Base-by-base conservation (phyloP, 2,888 invertebrate genomes). In the Noctua comes region DNA sequence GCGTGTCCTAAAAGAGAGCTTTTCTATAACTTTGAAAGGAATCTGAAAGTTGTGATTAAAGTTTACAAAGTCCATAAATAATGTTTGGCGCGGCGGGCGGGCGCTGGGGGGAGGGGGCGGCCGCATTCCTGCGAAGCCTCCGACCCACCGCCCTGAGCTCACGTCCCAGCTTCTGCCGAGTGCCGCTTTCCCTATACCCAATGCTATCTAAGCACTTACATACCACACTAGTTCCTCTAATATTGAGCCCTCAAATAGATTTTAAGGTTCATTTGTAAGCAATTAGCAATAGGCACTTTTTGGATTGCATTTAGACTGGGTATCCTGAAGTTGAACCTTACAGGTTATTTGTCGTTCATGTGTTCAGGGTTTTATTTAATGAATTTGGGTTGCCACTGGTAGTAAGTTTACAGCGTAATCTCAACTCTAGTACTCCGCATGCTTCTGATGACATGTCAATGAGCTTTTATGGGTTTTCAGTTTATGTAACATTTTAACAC, bases 61-160 rank as follows among this genome's bases (percentile, higher is more conserved):
- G 68, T 87, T 88, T 84, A 79, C 84, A 73, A 82, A 83, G 82
- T 79, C 81, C 88, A 85, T 90, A 90, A 89, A 88, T 86, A 87
- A 87, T 84, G 82, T 84, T 83, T 75, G 83, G 86, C 82, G 85
- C 81, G 74, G 82, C 87, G 82, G 80, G 74, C 81, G 78, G 77
- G 82, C 77, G 70, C 43, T 74, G 64, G 68, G 84, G 76, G 73
- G 76, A 90, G 91, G 94, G 94, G 91, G 92, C 94, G 95, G 94
- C 93, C 95, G 94, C 96, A 96, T 96, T 96, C 96, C 95, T 95
- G 89, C 92, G 93, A 88, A 95, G 94, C 96, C 95, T 95, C 93
- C 94, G 93, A 93, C 94, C 93, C 91, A 90, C 91, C 91, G 91
- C 88, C 86, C 86, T 86, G 84, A 86, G 83, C 88, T 87, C 84